A percentile compares a stretch with the other conserved stretches of the same genome.
Evolutionary conservation across 2,797 vertebrate species (phyloP).

Genomic region (Syngnathus rostellatus): DNA sequence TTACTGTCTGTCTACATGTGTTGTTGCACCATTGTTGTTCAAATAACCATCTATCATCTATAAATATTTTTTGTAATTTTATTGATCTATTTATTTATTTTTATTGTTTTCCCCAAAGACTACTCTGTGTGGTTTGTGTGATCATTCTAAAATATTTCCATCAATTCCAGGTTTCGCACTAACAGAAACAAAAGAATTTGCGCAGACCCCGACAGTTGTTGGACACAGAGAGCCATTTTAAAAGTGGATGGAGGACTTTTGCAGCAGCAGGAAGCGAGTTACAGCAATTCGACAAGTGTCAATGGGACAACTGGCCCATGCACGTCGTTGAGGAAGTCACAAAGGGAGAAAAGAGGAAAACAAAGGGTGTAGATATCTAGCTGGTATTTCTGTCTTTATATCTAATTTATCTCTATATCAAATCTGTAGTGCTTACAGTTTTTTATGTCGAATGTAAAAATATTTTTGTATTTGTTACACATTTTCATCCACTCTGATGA

Average conservation of each 20-base stretch:
- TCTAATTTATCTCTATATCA: no score
- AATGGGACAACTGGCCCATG: neutral
- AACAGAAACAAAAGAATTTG: neutral
- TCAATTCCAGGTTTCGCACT: conserved; percentile 39
- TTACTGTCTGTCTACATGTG: neutral
- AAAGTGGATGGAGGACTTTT: conserved; percentile 21
- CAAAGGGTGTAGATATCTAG: neutral
- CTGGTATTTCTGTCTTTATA: no score
- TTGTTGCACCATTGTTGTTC: neutral
- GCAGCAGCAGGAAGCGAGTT: neutral
- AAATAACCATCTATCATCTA: neutral
- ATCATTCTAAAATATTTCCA: conserved; percentile 6
- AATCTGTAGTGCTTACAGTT: no score
- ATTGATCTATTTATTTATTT: no score
- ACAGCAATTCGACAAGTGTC: neutral
- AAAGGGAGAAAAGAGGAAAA: neutral
- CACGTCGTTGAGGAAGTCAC: neutral
- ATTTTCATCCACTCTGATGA: no score
- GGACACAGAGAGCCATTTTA: conserved; percentile 2
- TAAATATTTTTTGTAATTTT: no score
- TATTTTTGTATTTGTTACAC: no score
- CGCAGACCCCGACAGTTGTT: conserved; percentile 9
- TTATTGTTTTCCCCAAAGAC: no score
- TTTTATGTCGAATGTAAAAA: no score
- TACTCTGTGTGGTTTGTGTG: neutral